A percentile compares a stretch with the other conserved stretches of the same genome.
phyloP scores from a whole-genome alignment of 2,888 invertebrate genomes.

The Drosophila diplacantha region DNA sequence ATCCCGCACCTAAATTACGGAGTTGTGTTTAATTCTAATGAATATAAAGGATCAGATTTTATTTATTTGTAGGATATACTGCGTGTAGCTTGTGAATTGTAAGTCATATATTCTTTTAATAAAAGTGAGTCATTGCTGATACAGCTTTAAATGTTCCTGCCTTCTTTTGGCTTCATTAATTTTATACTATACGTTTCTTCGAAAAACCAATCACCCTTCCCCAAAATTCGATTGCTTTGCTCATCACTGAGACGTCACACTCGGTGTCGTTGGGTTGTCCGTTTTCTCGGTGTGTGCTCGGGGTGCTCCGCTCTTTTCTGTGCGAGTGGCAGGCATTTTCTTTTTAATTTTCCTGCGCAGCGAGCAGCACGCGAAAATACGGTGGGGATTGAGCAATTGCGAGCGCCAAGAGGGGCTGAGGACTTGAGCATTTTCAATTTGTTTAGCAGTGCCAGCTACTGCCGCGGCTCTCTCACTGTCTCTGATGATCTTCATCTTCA shows the following conservation, averaged over 20 bases:
- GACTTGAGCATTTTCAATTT: conserved; percentile 69
- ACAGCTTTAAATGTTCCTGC: not conserved
- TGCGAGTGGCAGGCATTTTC: conserved; percentile 9
- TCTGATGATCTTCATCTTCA: conserved; percentile 50
- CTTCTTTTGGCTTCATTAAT: conserved; percentile 14
- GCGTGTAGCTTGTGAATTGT: not conserved
- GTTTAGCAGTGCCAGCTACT: conserved; percentile 50
- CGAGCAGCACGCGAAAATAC: conserved; percentile 61
- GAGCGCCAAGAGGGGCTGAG: conserved; percentile 65
- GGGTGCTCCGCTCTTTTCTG: conserved; percentile 26
- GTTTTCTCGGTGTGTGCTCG: conserved; percentile 24
- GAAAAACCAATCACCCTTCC: conserved; percentile 3
- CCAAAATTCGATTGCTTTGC: conserved; percentile 13
- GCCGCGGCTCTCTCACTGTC: conserved; percentile 24
- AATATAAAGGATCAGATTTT: not conserved
- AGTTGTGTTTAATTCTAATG: too few species aligned
- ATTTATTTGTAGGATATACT: not conserved
- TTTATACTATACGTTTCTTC: conserved; percentile 4
- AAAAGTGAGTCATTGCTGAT: conserved; percentile 7
- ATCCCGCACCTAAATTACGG: too few species aligned
- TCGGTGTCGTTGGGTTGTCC: conserved; percentile 13
- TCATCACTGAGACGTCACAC: conserved; percentile 30
- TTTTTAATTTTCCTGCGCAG: conserved; percentile 38
- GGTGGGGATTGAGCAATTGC: conserved; percentile 67
- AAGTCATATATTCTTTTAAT: conserved; percentile 3